Percentiles rank a stretch among this genome's conserved stretches.
phyloP scores from a whole-genome alignment of 2,113 vertebrate species.

The Steatornis caripensis region DNA sequence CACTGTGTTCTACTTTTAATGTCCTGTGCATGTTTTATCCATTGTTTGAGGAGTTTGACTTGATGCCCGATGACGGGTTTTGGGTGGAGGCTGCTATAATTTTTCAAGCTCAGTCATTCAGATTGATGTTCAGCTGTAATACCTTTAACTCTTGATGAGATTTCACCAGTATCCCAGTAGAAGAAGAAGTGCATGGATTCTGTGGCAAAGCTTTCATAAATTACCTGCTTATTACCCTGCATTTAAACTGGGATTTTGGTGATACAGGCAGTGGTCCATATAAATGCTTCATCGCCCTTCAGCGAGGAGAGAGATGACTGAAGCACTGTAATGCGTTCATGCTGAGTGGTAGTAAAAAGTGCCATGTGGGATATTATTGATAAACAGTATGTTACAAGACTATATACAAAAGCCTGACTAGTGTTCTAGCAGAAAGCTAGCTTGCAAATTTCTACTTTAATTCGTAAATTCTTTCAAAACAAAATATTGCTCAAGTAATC shows the following conservation, averaged over 20 bases:
- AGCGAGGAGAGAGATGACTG: neutral
- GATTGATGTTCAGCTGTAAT: neutral
- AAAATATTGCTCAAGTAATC: neutral
- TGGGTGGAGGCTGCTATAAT: neutral
- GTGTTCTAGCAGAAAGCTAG: neutral
- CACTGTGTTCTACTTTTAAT: neutral
- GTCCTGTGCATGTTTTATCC: neutral
- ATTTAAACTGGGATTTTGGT: neutral
- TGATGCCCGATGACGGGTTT: neutral
- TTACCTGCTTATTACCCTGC: neutral
- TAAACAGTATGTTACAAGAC: neutral
- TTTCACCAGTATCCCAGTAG: neutral
- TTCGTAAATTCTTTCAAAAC: neutral
- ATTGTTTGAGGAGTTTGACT: neutral
- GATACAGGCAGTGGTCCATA: neutral
- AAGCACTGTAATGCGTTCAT: neutral
- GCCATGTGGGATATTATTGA: neutral
- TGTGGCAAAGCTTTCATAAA: neutral
- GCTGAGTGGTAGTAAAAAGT: neutral
- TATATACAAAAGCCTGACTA: neutral
- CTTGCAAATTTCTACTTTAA: neutral
- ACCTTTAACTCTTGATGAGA: neutral
- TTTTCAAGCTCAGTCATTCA: neutral
- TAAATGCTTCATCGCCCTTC: neutral
- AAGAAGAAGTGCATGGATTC: neutral